Percentiles rank a stretch among this genome's conserved stretches.
These are phyloP conservation scores for Sapayoa aenigma DNA, from an alignment of 2,113 vertebrate genomes.

Conservation along the genomic window DNA sequence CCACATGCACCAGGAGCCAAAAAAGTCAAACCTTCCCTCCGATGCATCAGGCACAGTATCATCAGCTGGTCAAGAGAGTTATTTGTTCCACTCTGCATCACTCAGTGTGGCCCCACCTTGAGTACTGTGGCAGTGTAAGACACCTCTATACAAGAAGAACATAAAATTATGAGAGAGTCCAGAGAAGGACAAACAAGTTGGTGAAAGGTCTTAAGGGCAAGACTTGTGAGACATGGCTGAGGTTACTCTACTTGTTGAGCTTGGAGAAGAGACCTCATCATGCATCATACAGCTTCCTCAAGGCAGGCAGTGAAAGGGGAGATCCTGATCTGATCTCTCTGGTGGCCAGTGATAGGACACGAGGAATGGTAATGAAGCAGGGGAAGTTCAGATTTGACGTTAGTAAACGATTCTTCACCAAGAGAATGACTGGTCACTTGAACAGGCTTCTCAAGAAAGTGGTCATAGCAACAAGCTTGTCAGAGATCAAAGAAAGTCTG, in stretches of 20 bases:
- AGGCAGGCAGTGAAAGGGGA: rapidly evolving
- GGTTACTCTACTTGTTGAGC: background rate
- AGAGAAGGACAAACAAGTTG: background rate
- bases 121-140: background rate
- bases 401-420: background rate
- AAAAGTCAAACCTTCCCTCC: rapidly evolving
- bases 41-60: background rate
- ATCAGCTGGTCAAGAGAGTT: rapidly evolving
- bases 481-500: background rate
- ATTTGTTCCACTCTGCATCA: no score
- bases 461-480: background rate
- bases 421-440: background rate
- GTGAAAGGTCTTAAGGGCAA: background rate
- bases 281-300: background rate
- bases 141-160: rapidly evolving
- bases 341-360: rapidly evolving
- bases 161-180: background rate
- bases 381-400: background rate
- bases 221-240: rapidly evolving
- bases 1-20: background rate
- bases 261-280: background rate
- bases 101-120: rapidly evolving
- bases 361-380: background rate
- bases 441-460: background rate
- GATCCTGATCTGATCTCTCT: background rate